Evolutionary conservation across 1,140 invertebrate genomes (phyloP), one percentile per base, ranked within the genome.

Genomic region (Drusus annulatus): DNA sequence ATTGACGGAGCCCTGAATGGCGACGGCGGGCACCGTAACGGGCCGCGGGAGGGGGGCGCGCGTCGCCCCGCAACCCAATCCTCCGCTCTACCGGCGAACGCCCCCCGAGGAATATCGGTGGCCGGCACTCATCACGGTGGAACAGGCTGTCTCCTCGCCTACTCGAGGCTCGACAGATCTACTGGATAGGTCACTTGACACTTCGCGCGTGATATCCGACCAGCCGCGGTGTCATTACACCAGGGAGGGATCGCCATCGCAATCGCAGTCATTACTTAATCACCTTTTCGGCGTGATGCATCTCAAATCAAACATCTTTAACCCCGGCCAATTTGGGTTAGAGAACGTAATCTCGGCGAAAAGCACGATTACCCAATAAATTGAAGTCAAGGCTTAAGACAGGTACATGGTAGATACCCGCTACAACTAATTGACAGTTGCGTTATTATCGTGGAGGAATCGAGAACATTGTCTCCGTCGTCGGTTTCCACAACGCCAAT

Each of bases 1-100:
- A 28, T 65, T 65, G 62, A 65, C 62, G 62, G 16, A n/a, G n/a
- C 62, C 28, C 28, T 28, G 62, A 65, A 25, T 65, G 28, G 28
- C 15, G 16, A 60, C 36, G 5, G 36, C 36, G 5, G 36, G 36
- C 56, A 60, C 10, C 56, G 16, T 19, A 6, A 17, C 13, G 2
- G 56, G 25, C 5, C 25, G 25, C 25, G 25, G 25, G 25, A 28
- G 25, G 25, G 56, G 54, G 19, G 19, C 54, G 23, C 13, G 19
- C 56, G n/a, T 60, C 23, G 56, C 56, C 56, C 56, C 54, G 54
- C n/a, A 56, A 60, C 17, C 56, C 56, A 19, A 60, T 21, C 56
- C 16, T 8, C 10, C 0, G 6, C 19, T 60, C 56, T 60, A 17
- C 6, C 17, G 56, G 17, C 56, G 13, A 45, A 45, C 36, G 56